Evolutionary conservation across 1,140 invertebrate genomes (phyloP), one percentile per base, ranked within the genome.

Genomic region (Belonocnema kinseyi): DNA sequence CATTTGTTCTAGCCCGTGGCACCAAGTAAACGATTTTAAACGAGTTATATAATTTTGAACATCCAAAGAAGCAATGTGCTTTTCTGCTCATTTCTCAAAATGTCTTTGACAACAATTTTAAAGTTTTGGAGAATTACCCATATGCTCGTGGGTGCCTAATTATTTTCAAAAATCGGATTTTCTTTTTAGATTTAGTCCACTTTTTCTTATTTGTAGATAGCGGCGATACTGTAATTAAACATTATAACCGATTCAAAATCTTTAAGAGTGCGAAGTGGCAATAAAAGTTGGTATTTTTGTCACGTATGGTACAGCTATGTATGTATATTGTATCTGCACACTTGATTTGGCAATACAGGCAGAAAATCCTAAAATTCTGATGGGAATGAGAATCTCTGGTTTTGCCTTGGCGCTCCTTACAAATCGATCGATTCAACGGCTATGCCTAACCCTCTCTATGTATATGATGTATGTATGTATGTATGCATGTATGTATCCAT

Each of bases 401-500:
- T 46, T 89, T 76, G 86, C 87, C 88, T 89, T 89, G 88, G 87
- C 87, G 86, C 87, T 88, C 88, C 88, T 89, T 88, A 84, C 87
- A 85, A 89, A 88, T 89, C 86, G 88, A 89, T 88, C 78, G 77
- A 74, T 72, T 77, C 81, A 86, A 85, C 82, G 80, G 80, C 78
- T 83, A 76, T 80, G 70, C 80, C 77, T 80, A 80, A 80, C 80
- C 79, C 75, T 82, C 75, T 72, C 21, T 54, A 73, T 76, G 17
- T 75, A 33, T 51, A 11, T 76, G 11, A 11, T 11, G 10, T 11
- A 46, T 11, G 10, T 46, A 46, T 11, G 7, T 10, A 46, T 7
- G 8, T 10, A 12, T 16, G 16, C 14, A 52, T 52, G 50, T 19
- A 13, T 40, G 3, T 70, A 16, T 53, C 56, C 40, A 26, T 16